Conservation (phyloP, 2,113 vertebrate species). For the Leptosomus discolor region DNA sequence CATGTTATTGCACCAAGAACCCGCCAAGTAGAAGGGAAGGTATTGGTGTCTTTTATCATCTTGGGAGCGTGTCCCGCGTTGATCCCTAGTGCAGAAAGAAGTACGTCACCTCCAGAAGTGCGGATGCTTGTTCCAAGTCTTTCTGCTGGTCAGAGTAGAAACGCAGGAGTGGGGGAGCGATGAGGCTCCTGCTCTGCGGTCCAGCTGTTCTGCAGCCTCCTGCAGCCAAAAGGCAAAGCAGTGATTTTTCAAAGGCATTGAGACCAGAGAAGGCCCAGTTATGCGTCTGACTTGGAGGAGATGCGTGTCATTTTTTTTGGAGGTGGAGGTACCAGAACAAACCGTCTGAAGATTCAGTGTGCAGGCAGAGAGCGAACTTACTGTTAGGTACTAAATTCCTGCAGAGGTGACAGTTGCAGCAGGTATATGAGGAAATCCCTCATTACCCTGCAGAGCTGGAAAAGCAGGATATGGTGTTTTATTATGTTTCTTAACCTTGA, state of each 20-base stretch:
- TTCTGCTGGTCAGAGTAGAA: neutral
- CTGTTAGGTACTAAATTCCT: neutral
- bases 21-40: neutral
- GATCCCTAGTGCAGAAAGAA: neutral
- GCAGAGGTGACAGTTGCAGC: conserved; percentile 25
- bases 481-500: conserved; percentile 49
- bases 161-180: fast-evolving
- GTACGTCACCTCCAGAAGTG: neutral
- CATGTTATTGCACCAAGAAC: fast-evolving
- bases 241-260: neutral
- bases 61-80: fast-evolving
- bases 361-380: neutral
- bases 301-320: neutral
- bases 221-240: neutral
- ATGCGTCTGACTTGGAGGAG: neutral
- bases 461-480: conserved; percentile 44
- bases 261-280: neutral
- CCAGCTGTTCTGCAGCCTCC: neutral
- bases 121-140: fast-evolving
- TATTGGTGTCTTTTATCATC: neutral
- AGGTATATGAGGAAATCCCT: conserved; percentile 54
- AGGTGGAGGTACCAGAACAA: neutral
- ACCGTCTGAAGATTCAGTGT: neutral
- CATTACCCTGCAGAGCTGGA: conserved; percentile 50
- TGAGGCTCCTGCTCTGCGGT: neutral